Base-by-base conservation (phyloP, 2,888 invertebrate species). In the Stenurella melanura region DNA sequence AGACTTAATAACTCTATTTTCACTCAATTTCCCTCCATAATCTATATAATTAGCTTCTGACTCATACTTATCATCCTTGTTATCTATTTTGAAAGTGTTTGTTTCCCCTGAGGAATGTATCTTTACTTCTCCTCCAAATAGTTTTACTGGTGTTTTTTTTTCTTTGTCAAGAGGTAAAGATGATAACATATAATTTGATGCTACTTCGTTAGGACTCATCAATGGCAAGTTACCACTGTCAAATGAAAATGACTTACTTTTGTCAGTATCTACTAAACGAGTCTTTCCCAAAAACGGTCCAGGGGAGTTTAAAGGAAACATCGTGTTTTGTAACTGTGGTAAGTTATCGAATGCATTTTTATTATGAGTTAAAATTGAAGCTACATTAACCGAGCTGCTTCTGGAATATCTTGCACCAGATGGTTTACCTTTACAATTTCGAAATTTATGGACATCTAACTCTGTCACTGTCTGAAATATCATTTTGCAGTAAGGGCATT, bases 211-310 rank as follows among this genome's bases (percentile, higher is more conserved):
- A 9, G 82, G 78, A 54, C 80, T 82, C 50, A 80, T 18, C 17
- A 78, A 56, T 10, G 84, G 81, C 68, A 83, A 57, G 30, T 81
- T 79, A 0, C 87, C 87, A 71, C 87, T 88, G 71, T 90, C 90
- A 77, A 89, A 90, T 0, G 89, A 89, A 80, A 89, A 89, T 10
- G 89, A 89, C 81, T 90, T 89, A 54, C 78, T 85, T 82, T 90
- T 90, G 71, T 90, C 90, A 57, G 87, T 86, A 50, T 96, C 96
- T 17, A 96, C 94, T 54, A 96, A 90, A 68, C 96, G 92, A 1
- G 96, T 96, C 85, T 95, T 95, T 6, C 96, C 96, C 26, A 96
- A 90, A 79, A 96, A 90, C 0, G 96, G 96, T 0, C 96, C 96
- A 0, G 96, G 96, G 4, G 96, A 96, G 60, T 95, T 95, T 64